Percentiles rank a stretch among this genome's conserved stretches.
These are phyloP conservation scores for Macrostomum lignano DNA, from an alignment of 1,140 invertebrate genomes.

Conservation along the genomic window DNA sequence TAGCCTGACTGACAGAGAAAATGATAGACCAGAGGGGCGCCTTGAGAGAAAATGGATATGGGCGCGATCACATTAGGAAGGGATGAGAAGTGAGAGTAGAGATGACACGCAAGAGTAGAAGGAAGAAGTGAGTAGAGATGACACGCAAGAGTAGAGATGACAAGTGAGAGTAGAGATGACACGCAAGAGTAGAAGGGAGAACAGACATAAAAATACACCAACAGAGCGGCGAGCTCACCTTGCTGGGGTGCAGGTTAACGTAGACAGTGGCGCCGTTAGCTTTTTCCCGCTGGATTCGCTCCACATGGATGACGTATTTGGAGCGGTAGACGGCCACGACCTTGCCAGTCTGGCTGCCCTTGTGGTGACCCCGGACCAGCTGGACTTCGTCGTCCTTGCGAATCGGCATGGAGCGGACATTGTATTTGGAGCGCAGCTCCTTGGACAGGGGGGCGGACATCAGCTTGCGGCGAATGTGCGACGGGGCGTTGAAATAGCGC, in stretches of 20 bases:
- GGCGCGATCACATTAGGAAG: too few species aligned
- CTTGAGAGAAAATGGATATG: too few species aligned
- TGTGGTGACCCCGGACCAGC: slow-evolving; percentile 92
- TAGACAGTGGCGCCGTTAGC: slow-evolving; percentile 89
- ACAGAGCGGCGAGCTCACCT: too few species aligned
- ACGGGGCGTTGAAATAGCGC: slow-evolving; percentile 87
- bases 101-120: too few species aligned
- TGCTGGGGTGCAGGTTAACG: slow-evolving; percentile 82
- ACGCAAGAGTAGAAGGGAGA: too few species aligned
- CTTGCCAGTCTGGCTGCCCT: slow-evolving; percentile 92
- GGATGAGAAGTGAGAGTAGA: too few species aligned
- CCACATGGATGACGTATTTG: slow-evolving; percentile 91
- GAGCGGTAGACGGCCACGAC: slow-evolving; percentile 90
- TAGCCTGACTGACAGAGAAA: too few species aligned
- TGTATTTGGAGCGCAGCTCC: slow-evolving; percentile 83
- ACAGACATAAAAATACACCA: too few species aligned
- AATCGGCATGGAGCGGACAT: slow-evolving; percentile 84
- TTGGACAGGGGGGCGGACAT: slow-evolving; percentile 98
- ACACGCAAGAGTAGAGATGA: too few species aligned
- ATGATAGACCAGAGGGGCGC: too few species aligned
- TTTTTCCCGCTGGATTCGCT: slow-evolving; percentile 90
- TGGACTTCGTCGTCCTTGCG: slow-evolving; percentile 89
- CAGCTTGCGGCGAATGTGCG: slow-evolving; percentile 66
- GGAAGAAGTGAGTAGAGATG: too few species aligned
- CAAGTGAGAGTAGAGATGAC: too few species aligned